Evolutionary conservation across 2,797 vertebrate genomes (phyloP), one percentile per base, ranked within the genome.

Genomic region (Sternarchorhynchus goeldii): DNA sequence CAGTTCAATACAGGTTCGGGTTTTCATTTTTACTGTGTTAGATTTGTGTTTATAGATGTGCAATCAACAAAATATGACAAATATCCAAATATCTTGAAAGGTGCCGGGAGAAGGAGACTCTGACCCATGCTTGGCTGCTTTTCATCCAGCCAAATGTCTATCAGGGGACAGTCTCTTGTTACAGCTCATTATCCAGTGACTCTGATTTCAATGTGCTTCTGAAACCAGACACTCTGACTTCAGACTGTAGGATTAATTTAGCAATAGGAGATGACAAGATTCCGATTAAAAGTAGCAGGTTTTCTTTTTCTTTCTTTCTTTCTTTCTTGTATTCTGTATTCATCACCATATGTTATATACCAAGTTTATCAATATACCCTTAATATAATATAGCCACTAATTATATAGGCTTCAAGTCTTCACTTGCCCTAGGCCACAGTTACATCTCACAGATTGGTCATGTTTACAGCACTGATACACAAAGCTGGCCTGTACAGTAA

Each of bases 141-240:
- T 76, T n/a, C 45, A 67, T 80, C 34, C 34, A 76, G 62, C 29
- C 29, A 81, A 81, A 77, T 76, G 29, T 55, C 55, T 73, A 16
- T 67, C 8, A 50, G 56, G 25, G 64, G 74, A 80, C 64, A 36
- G 58, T 81, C 39, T 81, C 67, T 69, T 41, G 73, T 72, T 76
- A 80, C 66, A 81, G 73, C 60, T 81, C 60, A 81, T 76, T 81
- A 76, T 76, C 39, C 74, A 66, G 7, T 76, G 62, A 59, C 67
- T 66, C 6, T 1, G 21, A 64, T 75, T 70, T 66, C 55, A 65
- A 32, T 5, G 25, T 18, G 16, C 64, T 75, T 56, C 34, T 55
- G 45, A 59, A 79, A 63, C 58, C 45, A 21, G 58, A 70, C 55
- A 21, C 6, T 53, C 29, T 73, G 32, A 79, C 64, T 73, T 67